A percentile compares a stretch with the other conserved stretches of the same genome.
These are phyloP conservation scores for Rhinatrema bivittatum DNA, from an alignment of 2,797 vertebrate genomes.

Conservation along the genomic window DNA sequence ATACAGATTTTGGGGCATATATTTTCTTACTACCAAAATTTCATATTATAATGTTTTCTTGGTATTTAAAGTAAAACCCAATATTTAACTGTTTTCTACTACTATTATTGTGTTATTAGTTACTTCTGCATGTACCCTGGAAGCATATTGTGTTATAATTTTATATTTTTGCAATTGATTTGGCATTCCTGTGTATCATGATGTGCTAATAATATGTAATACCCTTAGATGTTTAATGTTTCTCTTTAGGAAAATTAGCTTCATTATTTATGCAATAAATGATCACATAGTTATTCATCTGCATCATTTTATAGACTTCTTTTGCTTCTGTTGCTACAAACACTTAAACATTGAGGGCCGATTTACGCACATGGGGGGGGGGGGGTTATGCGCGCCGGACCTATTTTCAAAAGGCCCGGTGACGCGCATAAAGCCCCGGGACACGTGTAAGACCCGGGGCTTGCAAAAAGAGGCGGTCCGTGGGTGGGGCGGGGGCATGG, in stretches of 20 bases:
- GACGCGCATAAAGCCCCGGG: too few species aligned
- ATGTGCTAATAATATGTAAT: slow-evolving; percentile 40
- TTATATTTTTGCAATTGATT: slow-evolving; percentile 31
- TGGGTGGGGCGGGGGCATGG: too few species aligned
- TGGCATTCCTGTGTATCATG: slow-evolving; percentile 39
- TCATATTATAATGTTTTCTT: slow-evolving; percentile 52
- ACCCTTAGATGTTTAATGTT: slow-evolving; percentile 26
- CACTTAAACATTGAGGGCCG: too few species aligned
- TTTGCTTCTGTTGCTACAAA: too few species aligned
- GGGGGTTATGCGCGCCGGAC: too few species aligned
- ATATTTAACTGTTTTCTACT: slow-evolving; percentile 22
- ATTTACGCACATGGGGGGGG: too few species aligned
- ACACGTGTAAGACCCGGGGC: too few species aligned
- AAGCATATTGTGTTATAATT: slow-evolving; percentile 32
- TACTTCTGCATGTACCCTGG: slow-evolving; percentile 56
- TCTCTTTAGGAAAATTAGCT: slow-evolving; percentile 30
- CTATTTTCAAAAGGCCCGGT: too few species aligned
- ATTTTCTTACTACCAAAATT: slow-evolving; percentile 76
- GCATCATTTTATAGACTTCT: slow-evolving; percentile 4
- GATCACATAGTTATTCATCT: slow-evolving; percentile 38
- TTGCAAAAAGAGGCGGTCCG: too few species aligned
- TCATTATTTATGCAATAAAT: slow-evolving; percentile 57
- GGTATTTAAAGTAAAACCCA: slow-evolving; percentile 53
- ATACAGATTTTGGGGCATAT: slow-evolving; percentile 79
- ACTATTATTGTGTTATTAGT: slow-evolving; percentile 31